A percentile compares a stretch with the other conserved stretches of the same genome.
These are phyloP conservation scores for Drosophila ogumai DNA, from an alignment of 1,140 invertebrate genomes.

Conservation along the genomic window DNA sequence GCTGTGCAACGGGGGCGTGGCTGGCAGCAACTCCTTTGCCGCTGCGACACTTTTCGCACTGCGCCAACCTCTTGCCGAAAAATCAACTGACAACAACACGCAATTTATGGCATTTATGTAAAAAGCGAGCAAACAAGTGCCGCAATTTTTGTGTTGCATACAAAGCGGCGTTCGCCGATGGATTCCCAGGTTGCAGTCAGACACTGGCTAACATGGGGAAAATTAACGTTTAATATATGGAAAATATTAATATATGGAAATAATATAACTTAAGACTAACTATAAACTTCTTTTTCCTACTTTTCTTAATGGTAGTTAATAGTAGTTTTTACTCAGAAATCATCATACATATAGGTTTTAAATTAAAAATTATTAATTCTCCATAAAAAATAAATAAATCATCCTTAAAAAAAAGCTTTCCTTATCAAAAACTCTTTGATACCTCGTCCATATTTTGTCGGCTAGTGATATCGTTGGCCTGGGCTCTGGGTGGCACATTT, in stretches of 20 bases:
- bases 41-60: conserved; percentile 53
- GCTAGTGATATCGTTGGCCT: neutral
- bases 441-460: neutral
- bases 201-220: conserved; percentile 43
- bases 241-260: no score
- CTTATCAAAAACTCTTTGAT: neutral
- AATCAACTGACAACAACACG: conserved; percentile 63
- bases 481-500: conserved; percentile 31
- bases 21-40: conserved; percentile 18
- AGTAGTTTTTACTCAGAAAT: neutral
- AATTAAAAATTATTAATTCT: neutral
- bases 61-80: conserved; percentile 43
- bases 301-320: neutral
- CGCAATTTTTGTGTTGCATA: conserved; percentile 58
- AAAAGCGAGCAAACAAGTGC: conserved; percentile 51
- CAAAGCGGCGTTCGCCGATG: conserved; percentile 44
- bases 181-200: conserved; percentile 8
- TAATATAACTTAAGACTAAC: neutral
- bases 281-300: no score
- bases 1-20: neutral
- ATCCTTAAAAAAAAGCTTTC: no score
- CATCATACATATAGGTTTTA: neutral
- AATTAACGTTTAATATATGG: neutral
- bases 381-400: neutral
- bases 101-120: conserved; percentile 77